phyloP scores from a whole-genome alignment of 2,888 invertebrate species.

The Altica lythri region DNA sequence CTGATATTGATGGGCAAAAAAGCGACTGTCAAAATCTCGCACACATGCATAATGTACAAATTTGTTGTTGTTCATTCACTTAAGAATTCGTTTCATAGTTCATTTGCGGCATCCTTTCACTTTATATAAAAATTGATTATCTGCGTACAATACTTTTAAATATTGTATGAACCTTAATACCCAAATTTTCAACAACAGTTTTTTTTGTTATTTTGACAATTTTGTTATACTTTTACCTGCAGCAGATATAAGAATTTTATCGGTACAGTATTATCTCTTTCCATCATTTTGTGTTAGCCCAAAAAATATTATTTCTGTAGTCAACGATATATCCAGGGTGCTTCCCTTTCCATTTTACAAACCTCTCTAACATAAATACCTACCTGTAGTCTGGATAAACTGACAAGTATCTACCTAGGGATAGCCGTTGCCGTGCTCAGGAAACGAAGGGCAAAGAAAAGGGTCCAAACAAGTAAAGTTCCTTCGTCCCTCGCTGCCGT shows the following conservation, averaged over 20 bases:
- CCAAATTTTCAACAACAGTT: too few species aligned
- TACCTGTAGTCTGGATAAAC: slow-evolving; percentile 19
- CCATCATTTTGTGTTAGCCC: too few species aligned
- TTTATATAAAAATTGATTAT: too few species aligned
- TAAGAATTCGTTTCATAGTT: slow-evolving; percentile 34
- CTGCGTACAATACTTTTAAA: too few species aligned
- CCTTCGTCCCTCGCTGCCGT: slow-evolving; percentile 31
- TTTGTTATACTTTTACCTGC: too few species aligned
- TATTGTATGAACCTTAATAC: too few species aligned
- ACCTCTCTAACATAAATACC: slow-evolving; percentile 1
- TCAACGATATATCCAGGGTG: not conserved
- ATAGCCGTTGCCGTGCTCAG: slow-evolving; percentile 12
- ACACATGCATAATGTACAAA: slow-evolving; percentile 42
- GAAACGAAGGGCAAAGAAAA: slow-evolving; percentile 20
- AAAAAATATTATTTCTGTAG: too few species aligned
- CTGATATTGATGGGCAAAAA: slow-evolving; percentile 55
- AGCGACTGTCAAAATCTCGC: slow-evolving; percentile 57
- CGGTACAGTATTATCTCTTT: too few species aligned
- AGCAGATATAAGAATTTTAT: too few species aligned
- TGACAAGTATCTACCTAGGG: slow-evolving; percentile 17
- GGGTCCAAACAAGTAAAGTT: slow-evolving; percentile 16
- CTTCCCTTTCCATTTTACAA: not conserved
- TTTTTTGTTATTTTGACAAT: too few species aligned
- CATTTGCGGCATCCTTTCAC: slow-evolving; percentile 20
- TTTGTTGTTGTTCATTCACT: slow-evolving; percentile 37